phyloP scores from a whole-genome alignment of 1,140 invertebrate species.

The Drosophila yakuba region DNA sequence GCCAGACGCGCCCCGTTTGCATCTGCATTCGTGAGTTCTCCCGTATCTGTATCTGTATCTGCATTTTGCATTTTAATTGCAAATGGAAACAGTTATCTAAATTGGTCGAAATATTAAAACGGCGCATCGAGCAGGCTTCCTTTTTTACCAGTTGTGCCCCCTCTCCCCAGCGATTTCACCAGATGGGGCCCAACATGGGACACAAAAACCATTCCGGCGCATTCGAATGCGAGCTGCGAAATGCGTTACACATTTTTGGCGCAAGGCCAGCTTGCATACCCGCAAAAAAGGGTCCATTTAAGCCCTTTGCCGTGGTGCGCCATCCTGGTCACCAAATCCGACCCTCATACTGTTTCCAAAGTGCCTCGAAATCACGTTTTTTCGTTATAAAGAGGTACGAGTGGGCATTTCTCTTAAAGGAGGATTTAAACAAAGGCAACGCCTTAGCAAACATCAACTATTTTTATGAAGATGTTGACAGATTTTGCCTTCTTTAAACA shows the following conservation, averaged over 20 bases:
- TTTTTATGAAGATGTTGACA: neutral
- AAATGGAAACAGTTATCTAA: constrained; percentile 84
- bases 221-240: constrained; percentile 27
- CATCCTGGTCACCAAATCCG: constrained; percentile 3
- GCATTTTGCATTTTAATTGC: constrained; percentile 84
- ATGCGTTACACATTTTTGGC: constrained; percentile 59
- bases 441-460: neutral
- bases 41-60: constrained; percentile 53
- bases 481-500: no score
- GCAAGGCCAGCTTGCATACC: constrained; percentile 43
- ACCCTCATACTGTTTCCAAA: neutral
- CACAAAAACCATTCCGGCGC: constrained; percentile 32
- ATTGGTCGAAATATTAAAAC: constrained; percentile 83
- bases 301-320: constrained; percentile 25
- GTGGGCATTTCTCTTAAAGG: neutral
- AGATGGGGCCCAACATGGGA: constrained; percentile 31
- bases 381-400: constrained; percentile 1
- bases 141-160: constrained; percentile 28
- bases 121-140: constrained; percentile 50
- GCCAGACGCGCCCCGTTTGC: constrained; percentile 14
- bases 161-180: constrained; percentile 8
- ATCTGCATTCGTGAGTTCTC: constrained; percentile 22
- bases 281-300: constrained; percentile 35
- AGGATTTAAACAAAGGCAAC: constrained; percentile 1
- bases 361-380: neutral